Conservation (phyloP, 2,888 invertebrate genomes). For the Lasioglossum lativentre region DNA sequence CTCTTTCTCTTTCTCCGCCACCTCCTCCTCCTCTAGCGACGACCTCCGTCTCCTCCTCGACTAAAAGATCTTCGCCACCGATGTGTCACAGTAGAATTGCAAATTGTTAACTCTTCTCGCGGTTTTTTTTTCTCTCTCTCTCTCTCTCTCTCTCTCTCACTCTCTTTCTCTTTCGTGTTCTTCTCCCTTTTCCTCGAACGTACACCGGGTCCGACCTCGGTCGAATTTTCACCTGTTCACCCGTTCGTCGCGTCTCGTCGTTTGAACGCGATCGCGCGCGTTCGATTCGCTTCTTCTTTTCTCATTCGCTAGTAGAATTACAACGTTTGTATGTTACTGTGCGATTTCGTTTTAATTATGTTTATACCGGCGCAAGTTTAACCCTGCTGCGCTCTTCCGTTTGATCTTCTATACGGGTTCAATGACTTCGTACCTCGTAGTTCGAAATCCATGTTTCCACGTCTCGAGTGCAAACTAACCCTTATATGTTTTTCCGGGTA, state of each 20-base stretch:
- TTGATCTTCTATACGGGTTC: background rate
- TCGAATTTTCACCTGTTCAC: conserved; percentile 27
- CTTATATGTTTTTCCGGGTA: background rate
- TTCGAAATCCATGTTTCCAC: background rate
- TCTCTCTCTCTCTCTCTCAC: background rate
- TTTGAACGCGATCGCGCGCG: background rate
- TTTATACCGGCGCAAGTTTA: background rate
- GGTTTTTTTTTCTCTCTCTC: background rate
- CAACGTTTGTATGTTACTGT: background rate
- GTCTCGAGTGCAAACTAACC: background rate
- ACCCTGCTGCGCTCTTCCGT: background rate
- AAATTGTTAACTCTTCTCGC: conserved; percentile 33
- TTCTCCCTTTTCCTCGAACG: background rate
- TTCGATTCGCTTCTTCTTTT: background rate
- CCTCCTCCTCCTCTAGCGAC: conserved; percentile 64
- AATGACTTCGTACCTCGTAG: background rate
- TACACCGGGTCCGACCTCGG: background rate
- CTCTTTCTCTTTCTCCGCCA: conserved; percentile 68
- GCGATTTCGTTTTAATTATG: background rate
- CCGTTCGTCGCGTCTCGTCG: background rate
- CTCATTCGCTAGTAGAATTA: background rate
- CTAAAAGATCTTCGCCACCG: conserved; percentile 64
- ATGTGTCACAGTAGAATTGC: conserved; percentile 65
- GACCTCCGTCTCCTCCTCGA: conserved; percentile 61
- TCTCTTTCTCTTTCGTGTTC: background rate